These are phyloP conservation scores for Magallana angulata DNA, from an alignment of 1,140 invertebrate species.

Conservation along the genomic window DNA sequence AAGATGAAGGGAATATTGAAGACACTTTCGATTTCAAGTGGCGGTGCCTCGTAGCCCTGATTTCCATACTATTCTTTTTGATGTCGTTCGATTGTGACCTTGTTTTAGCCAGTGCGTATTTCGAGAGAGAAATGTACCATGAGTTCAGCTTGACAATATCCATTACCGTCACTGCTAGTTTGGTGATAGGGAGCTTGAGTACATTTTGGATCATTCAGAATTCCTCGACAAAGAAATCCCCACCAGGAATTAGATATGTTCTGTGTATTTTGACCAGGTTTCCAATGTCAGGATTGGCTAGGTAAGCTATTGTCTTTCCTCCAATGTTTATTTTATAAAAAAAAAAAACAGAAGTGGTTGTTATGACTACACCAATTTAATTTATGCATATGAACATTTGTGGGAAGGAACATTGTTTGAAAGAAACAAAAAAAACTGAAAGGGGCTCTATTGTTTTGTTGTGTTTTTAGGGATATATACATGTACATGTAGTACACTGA, in stretches of 20 bases:
- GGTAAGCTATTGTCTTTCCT: background rate
- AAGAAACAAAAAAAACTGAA: background rate
- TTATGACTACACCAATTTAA: background rate
- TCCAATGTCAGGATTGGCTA: background rate
- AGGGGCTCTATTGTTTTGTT: background rate
- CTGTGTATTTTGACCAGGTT: background rate
- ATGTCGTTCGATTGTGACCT: background rate
- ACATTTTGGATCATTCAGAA: background rate
- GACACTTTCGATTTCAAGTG: background rate
- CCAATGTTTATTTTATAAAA: background rate
- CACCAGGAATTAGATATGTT: background rate
- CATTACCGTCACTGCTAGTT: background rate
- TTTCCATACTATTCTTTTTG: background rate
- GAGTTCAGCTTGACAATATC: background rate
- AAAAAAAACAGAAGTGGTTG: background rate
- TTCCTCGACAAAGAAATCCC: background rate
- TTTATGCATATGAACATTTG: background rate
- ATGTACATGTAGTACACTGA: background rate
- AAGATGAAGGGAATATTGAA: background rate
- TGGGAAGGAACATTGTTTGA: background rate
- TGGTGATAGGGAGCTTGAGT: background rate
- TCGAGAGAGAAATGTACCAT: background rate
- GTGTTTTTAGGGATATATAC: background rate
- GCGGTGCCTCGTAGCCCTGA: background rate
- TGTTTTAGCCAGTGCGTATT: background rate